These are phyloP conservation scores for Plestiodon gilberti DNA, from an alignment of 2,113 vertebrate genomes.

Conservation along the genomic window DNA sequence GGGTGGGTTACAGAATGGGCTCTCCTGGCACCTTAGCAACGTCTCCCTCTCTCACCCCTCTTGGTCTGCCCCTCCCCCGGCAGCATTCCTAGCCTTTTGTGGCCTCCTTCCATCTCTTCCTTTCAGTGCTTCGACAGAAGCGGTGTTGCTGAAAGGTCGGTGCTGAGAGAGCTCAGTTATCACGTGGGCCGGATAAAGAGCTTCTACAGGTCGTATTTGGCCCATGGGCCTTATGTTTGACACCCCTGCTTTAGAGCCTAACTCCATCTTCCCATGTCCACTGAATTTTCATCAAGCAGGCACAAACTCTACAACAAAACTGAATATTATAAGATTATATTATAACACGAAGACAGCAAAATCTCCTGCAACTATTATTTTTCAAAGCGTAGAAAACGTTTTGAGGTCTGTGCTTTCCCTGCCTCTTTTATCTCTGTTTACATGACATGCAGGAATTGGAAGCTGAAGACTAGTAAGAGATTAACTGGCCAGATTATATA, in stretches of 20 bases:
- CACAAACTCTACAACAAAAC: not conserved
- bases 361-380: not conserved
- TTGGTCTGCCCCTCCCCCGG: too few species aligned
- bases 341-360: not conserved
- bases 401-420: not conserved
- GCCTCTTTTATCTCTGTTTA: constrained; percentile 15
- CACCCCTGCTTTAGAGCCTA: not conserved
- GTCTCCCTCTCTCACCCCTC: too few species aligned
- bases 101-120: too few species aligned
- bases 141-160: too few species aligned
- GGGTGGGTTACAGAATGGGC: too few species aligned
- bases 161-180: too few species aligned
- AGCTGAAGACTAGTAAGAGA: not conserved
- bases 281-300: not conserved
- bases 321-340: not conserved
- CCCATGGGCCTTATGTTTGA: too few species aligned
- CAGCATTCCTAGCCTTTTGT: too few species aligned
- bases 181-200: too few species aligned
- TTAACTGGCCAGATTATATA: constrained; percentile 21
- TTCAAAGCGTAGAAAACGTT: not conserved
- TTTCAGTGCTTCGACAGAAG: too few species aligned
- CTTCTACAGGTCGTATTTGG: too few species aligned
- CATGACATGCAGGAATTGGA: constrained; percentile 9
- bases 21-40: too few species aligned
- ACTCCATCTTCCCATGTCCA: not conserved